phyloP scores from a whole-genome alignment of 2,113 vertebrate genomes.

The Pterocles orientalis region DNA sequence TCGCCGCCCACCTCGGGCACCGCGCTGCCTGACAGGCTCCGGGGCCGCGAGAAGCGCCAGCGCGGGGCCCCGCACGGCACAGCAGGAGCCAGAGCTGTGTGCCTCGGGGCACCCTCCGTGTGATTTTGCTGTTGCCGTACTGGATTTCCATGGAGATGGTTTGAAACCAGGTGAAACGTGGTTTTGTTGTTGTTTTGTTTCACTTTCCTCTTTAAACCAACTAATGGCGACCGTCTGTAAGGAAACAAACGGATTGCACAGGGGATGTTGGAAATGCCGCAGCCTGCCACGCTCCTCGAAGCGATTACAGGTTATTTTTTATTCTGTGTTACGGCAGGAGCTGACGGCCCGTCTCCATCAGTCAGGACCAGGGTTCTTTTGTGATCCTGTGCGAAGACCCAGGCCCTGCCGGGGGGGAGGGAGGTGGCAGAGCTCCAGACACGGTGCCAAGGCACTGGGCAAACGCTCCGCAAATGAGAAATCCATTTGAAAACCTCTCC shows the following conservation, averaged over 20 bases:
- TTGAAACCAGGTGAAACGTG: not conserved
- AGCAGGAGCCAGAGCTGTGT: rapidly evolving
- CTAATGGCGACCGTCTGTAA: rapidly evolving
- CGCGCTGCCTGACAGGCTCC: rapidly evolving
- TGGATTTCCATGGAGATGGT: not conserved
- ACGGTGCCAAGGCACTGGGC: rapidly evolving
- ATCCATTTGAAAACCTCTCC: not conserved
- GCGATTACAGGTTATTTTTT: not conserved
- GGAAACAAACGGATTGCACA: rapidly evolving
- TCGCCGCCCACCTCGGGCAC: not conserved
- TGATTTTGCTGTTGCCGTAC: not conserved
- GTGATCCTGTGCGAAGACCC: not conserved
- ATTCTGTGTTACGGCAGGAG: not conserved
- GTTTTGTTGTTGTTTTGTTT: not conserved
- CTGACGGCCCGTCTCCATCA: not conserved
- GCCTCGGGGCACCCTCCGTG: not conserved
- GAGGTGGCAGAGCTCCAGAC: not conserved
- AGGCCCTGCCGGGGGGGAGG: rapidly evolving
- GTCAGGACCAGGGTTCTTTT: not conserved
- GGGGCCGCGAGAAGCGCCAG: not conserved
- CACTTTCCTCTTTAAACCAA: not conserved
- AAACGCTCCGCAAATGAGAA: rapidly evolving
- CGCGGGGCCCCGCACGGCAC: rapidly evolving
- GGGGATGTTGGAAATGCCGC: rapidly evolving
- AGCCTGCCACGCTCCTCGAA: not conserved